These are phyloP conservation scores for Patella depressa DNA, from an alignment of 2,888 invertebrate species.

Conservation along the genomic window DNA sequence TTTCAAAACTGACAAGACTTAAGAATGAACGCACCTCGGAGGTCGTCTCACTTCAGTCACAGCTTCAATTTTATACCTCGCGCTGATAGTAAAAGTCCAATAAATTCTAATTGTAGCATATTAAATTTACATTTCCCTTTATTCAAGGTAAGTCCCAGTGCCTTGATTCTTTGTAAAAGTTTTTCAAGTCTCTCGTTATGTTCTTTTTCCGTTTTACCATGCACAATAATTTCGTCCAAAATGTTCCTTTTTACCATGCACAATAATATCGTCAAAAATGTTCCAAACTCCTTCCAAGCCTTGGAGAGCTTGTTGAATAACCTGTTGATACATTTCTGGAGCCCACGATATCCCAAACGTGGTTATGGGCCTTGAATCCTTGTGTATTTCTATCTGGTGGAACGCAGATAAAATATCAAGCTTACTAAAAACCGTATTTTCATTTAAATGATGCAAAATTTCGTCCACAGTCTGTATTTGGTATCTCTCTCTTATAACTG, in stretches of 20 bases:
- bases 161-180: constrained; percentile 32
- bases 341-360: constrained; percentile 23
- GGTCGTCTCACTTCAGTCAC: constrained; percentile 18
- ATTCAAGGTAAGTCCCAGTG: constrained; percentile 40
- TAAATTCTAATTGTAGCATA: constrained; percentile 28
- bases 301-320: constrained; percentile 29
- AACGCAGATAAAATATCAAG: constrained; percentile 34
- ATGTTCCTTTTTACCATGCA: constrained; percentile 18
- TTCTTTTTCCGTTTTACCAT: constrained; percentile 27
- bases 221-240: background rate
- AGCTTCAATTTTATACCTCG: constrained; percentile 28
- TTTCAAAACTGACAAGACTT: constrained; percentile 12
- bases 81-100: constrained; percentile 30
- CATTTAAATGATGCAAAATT: constrained; percentile 35
- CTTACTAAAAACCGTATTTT: constrained; percentile 34
- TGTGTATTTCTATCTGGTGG: constrained; percentile 31
- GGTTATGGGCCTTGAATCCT: constrained; percentile 27
- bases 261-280: background rate
- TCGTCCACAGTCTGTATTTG: constrained; percentile 38
- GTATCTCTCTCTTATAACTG: constrained; percentile 31
- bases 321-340: constrained; percentile 34
- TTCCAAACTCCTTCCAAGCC: constrained; percentile 33
- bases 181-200: constrained; percentile 32
- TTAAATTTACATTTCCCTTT: constrained; percentile 41
- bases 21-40: constrained; percentile 12